These are phyloP conservation scores for Pseudomyrmex dendroicus DNA, from an alignment of 1,140 invertebrate species.

Conservation along the genomic window DNA sequence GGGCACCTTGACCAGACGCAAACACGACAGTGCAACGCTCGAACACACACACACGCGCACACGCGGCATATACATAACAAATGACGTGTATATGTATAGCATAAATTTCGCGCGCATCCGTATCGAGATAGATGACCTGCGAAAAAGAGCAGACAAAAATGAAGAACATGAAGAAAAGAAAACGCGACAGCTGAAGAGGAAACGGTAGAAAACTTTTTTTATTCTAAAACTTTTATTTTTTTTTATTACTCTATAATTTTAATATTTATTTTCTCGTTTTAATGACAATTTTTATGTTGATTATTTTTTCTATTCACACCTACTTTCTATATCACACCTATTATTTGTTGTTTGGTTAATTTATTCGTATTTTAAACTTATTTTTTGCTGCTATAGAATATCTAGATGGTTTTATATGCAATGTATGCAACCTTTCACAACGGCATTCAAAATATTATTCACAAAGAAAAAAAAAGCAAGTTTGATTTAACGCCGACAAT, in stretches of 20 bases:
- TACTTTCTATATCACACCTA: too few relatives aligned
- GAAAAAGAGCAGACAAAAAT: background rate
- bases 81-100: conserved; percentile 24
- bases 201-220: background rate
- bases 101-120: conserved; percentile 43
- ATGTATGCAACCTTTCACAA: background rate
- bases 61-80: background rate
- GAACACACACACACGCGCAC: conserved; percentile 45
- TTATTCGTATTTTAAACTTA: too few relatives aligned
- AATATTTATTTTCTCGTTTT: background rate
- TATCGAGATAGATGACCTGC: conserved; percentile 1
- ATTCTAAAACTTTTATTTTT: background rate
- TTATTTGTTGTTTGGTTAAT: too few relatives aligned
- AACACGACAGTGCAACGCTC: conserved; percentile 72
- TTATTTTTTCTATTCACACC: too few relatives aligned
- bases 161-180: background rate
- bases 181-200: background rate
- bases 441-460: conserved; percentile 15
- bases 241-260: background rate
- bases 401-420: too few relatives aligned
- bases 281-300: background rate
- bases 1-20: conserved; percentile 77
- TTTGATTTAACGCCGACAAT: conserved; percentile 61
- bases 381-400: too few relatives aligned
- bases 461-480: background rate